Evolutionary conservation across 2,888 invertebrate genomes (phyloP).

Genomic region (Epistrophe grossulariae): DNA sequence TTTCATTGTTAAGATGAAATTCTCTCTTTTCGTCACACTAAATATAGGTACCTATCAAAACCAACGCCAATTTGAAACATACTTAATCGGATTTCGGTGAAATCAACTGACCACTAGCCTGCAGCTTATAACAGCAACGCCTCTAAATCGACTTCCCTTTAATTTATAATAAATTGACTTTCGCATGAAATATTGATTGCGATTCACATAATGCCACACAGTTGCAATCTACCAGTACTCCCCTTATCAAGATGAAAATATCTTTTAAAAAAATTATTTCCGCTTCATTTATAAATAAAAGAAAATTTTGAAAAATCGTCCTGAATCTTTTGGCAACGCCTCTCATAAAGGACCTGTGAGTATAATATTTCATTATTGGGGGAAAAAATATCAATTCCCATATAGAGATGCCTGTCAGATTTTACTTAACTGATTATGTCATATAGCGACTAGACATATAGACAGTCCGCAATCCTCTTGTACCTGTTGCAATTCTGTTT

Average conservation of each 20-base stretch:
- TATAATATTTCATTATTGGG: constrained; percentile 9
- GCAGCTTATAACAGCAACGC: constrained; percentile 52
- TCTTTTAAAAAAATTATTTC: constrained; percentile 14
- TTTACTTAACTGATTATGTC: constrained; percentile 35
- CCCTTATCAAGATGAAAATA: constrained; percentile 15
- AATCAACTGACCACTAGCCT: constrained; percentile 50
- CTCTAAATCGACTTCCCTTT: constrained; percentile 25
- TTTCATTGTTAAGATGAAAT: background rate
- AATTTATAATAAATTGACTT: constrained; percentile 23
- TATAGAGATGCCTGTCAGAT: constrained; percentile 24
- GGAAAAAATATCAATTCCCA: constrained; percentile 25
- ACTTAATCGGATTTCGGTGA: constrained; percentile 57
- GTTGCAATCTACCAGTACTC: constrained; percentile 8
- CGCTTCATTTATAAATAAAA: constrained; percentile 36
- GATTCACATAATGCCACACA: constrained; percentile 9
- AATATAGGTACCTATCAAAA: no score
- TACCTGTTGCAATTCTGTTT: constrained; percentile 69
- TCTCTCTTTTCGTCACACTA: constrained; percentile 28
- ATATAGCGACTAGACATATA: background rate
- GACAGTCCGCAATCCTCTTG: constrained; percentile 38
- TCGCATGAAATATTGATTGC: constrained; percentile 9
- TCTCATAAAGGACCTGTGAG: constrained; percentile 9
- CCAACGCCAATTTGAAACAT: constrained; percentile 31
- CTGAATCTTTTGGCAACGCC: constrained; percentile 59
- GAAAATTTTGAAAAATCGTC: constrained; percentile 55